Base-by-base conservation (phyloP, 2,797 vertebrate species). In the Gymnocypris eckloni region DNA sequence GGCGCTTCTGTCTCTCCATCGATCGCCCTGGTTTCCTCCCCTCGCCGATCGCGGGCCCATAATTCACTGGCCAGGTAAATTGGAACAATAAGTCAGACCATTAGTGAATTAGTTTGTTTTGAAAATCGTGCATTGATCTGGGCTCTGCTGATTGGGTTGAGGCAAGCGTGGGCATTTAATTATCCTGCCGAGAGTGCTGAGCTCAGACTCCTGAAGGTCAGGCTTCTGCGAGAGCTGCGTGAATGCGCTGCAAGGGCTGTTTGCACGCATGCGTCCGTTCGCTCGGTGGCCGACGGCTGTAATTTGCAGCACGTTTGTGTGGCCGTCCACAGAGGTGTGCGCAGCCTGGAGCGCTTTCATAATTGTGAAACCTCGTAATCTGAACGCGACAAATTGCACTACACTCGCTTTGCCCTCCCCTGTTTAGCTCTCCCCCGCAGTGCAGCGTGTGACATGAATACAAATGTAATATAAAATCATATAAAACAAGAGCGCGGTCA, bases 21-120 rank as follows among this genome's bases (percentile, higher is more conserved):
- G 87, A 90, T 86, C 70, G 78, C 79, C 45, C 7, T 79, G 91
- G 87, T 89, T 87, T 84, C 85, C 89, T 56, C 88, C 83, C 50
- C 71, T 79, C 83, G 85, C 88, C 86, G 90, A 93, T 92, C 87
- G 91, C 88, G 90, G 91, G 91, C 92, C 91, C 92, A 93, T 94
- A 94, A 95, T 94, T 95, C 93, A 89, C 88, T 87, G 85, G 86
- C 83, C 93, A 94, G 94, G 94, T 95, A 94, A 95, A 95, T 94
- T 94, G 93, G 93, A 95, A 91, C 88, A 87, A 95, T 95, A 95
- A 95, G 93, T 95, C 94, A 94, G 92, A 92, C 94, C 94, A 95
- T 96, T 95, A 96, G 95, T 91, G 91, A 95, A 96, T 96, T 95
- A 95, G 94, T 95, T 95, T 95, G 92, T 94, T 94, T 95, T 95